A percentile compares a stretch with the other conserved stretches of the same genome.
These are phyloP conservation scores for Spialia ferax DNA, from an alignment of 2,888 invertebrate species.

Conservation along the genomic window DNA sequence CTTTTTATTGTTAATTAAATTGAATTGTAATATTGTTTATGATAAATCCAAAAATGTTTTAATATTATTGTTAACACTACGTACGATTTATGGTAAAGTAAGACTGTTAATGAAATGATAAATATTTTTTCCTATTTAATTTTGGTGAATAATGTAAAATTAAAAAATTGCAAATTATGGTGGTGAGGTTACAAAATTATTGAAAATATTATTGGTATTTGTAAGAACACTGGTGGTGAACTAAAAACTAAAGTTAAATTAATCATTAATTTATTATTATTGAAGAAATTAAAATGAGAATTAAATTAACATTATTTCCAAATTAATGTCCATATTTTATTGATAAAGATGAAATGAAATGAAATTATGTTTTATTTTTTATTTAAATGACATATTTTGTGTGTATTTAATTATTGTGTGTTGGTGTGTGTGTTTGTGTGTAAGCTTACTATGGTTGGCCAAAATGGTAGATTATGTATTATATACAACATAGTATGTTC, in stretches of 20 bases:
- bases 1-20: conserved; percentile 10
- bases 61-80: not conserved
- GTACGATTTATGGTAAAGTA: not conserved
- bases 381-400: conserved; percentile 14
- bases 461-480: conserved; percentile 11
- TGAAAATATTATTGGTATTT: not conserved
- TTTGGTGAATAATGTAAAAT: not conserved
- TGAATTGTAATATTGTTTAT: not conserved
- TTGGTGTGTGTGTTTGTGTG: conserved; percentile 16
- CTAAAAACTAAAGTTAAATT: too few relatives aligned
- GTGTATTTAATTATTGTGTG: conserved; percentile 16
- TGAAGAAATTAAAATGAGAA: not conserved
- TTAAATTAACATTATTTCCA: not conserved
- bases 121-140: not conserved
- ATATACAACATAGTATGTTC: conserved; percentile 9
- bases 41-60: not conserved
- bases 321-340: not conserved
- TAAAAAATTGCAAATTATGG: not conserved
- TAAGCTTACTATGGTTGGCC: conserved; percentile 6
- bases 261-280: too few relatives aligned
- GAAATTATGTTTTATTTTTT: conserved; percentile 15
- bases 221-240: not conserved
- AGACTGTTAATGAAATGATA: not conserved
- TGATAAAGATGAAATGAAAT: not conserved
- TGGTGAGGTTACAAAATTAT: not conserved